Base-by-base conservation (phyloP, 1,140 invertebrate genomes). In the Zaprionus inermis region DNA sequence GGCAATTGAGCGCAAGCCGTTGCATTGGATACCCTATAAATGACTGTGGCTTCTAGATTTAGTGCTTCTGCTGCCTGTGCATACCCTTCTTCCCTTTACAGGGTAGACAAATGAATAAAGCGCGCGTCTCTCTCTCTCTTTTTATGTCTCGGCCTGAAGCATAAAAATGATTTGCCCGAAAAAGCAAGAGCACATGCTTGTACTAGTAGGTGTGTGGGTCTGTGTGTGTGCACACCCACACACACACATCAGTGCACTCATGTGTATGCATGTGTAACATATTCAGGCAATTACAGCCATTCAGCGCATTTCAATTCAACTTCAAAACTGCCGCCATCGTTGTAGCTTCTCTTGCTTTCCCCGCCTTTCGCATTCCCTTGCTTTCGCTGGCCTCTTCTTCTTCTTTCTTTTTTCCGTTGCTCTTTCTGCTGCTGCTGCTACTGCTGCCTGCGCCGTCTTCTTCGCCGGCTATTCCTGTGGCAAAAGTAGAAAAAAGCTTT, bases 211-310 rank as follows among this genome's bases (percentile, higher is more conserved):
- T 6, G 22, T 65, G 41, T 63, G 63, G 24, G 67, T 24, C 2
- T 24, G 22, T 24, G 3, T 28, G 24, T 28, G 24, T 28, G 24
- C 30, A 32, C 7, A 32, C 30, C 0, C n/a, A 59, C 36, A 41
- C 14, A 46, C 24, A 56, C 59, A 63, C 64, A 83, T 83, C 83
- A 79, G 83, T 36, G 79, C 72, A 88, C 52, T 82, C 79, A 81
- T 83, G 79, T 89, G 77, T 89, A 84, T 88, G 84, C 80, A 83
- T 88, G 77, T 88, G 83, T 88, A 80, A 83, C 83, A 89, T 89
- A 88, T 89, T 88, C 83, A 88, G 83, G 83, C 83, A 88, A 88
- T 88, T 88, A 88, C 83, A 84, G 83, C 84, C 84, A 88, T 88
- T 89, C 83, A 88, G 80, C 83, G 80, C 80, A 88, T 88, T 88